These are phyloP conservation scores for Laothoe populi DNA, from an alignment of 2,888 invertebrate species.

Conservation along the genomic window DNA sequence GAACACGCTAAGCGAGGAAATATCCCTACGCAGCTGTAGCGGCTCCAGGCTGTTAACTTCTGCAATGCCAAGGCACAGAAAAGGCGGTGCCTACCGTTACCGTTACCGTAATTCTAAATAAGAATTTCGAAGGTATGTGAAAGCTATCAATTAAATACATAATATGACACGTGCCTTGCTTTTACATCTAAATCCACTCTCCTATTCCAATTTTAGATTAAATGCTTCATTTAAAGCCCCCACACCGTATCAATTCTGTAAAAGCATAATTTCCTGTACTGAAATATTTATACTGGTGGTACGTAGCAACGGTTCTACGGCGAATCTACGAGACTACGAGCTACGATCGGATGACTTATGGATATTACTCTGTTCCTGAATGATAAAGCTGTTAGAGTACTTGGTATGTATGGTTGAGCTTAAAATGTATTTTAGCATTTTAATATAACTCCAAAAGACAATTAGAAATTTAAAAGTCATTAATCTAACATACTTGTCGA, in stretches of 20 bases:
- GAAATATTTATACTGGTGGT: constrained; percentile 77
- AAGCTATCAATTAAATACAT: no score
- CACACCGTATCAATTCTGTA: constrained; percentile 63
- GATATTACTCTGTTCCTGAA: constrained; percentile 32
- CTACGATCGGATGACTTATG: constrained; percentile 44
- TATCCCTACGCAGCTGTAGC: no score
- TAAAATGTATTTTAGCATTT: background rate
- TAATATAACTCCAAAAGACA: background rate
- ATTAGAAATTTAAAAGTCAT: no score
- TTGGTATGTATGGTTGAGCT: background rate
- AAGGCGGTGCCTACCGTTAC: no score
- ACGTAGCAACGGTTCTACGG: constrained; percentile 56
- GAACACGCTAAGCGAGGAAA: no score
- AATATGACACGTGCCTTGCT: no score
- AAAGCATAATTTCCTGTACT: constrained; percentile 81
- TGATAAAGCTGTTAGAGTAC: constrained; percentile 32
- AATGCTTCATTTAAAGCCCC: constrained; percentile 55
- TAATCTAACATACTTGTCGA: no score
- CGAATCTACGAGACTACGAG: constrained; percentile 61
- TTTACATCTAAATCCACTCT: no score
- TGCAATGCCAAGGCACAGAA: no score
- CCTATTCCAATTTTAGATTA: constrained; percentile 70
- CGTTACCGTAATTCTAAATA: no score
- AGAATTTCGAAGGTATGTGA: no score
- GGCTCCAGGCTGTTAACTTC: no score